Conservation (phyloP, 1,140 invertebrate species). For the Drosophila ananassae region DNA sequence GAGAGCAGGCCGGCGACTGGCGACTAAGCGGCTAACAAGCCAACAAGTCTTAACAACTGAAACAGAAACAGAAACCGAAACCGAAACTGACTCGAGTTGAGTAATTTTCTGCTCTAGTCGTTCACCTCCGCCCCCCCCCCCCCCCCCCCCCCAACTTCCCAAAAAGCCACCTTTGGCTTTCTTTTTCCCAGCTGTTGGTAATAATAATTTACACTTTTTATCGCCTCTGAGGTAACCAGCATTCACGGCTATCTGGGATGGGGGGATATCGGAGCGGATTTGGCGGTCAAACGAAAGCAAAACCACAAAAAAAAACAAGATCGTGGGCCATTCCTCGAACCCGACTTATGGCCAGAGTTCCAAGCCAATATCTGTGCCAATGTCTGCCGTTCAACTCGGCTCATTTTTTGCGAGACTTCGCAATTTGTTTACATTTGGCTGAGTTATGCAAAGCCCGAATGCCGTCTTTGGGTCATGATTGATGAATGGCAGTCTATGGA, state of each 20-base stretch:
- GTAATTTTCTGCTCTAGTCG: slow-evolving; percentile 72
- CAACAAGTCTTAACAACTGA: slow-evolving; percentile 25
- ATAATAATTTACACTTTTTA: slow-evolving; percentile 73
- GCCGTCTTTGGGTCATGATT: slow-evolving; percentile 46
- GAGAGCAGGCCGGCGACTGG: slow-evolving; percentile 13
- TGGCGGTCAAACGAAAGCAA: slow-evolving; percentile 69
- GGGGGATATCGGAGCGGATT: slow-evolving; percentile 30
- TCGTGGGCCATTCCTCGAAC: slow-evolving; percentile 49
- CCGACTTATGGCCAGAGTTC: background rate
- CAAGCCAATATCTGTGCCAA: slow-evolving; percentile 57
- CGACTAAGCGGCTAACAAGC: slow-evolving; percentile 33
- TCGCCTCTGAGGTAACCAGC: slow-evolving; percentile 61
- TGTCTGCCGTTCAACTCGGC: slow-evolving; percentile 60
- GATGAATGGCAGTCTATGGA: slow-evolving; percentile 27
- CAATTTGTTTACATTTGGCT: slow-evolving; percentile 45
- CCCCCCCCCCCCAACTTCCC: slow-evolving; percentile 24
- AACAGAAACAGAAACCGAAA: slow-evolving; percentile 39
- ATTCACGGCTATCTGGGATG: slow-evolving; percentile 1
- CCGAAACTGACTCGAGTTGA: slow-evolving; percentile 51
- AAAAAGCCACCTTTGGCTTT: slow-evolving; percentile 36
- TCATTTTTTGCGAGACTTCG: slow-evolving; percentile 15
- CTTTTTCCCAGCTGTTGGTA: slow-evolving; percentile 52
- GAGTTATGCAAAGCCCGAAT: slow-evolving; percentile 40
- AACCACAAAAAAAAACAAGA: slow-evolving; percentile 24
- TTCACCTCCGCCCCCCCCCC: slow-evolving; percentile 31